phyloP scores from a whole-genome alignment of 2,113 vertebrate species.

The Meles meles region DNA sequence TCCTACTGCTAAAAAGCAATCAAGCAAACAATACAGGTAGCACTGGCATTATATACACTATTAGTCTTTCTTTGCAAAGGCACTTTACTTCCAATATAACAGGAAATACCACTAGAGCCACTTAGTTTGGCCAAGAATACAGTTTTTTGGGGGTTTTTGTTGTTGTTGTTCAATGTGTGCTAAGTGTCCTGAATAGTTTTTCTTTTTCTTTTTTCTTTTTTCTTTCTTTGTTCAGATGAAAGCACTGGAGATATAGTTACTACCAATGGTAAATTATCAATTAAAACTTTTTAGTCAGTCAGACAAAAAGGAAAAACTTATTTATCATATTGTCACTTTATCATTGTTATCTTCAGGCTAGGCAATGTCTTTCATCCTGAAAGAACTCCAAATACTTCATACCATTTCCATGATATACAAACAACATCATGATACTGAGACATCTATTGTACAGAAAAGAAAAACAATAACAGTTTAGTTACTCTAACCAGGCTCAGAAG shows the following conservation, averaged over 20 bases:
- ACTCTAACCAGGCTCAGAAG: neutral
- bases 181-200: neutral
- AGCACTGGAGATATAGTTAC: neutral
- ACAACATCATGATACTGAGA: neutral
- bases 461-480: neutral
- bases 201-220: too few relatives aligned
- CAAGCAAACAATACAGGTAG: neutral
- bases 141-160: too few relatives aligned
- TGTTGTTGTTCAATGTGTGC: too few relatives aligned
- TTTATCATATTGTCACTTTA: neutral
- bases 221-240: slow-evolving; percentile 11
- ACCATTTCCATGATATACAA: neutral
- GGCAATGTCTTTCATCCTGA: neutral
- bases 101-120: neutral
- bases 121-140: neutral
- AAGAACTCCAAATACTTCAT: neutral
- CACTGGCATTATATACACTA: neutral
- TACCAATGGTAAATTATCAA: neutral
- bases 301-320: neutral
- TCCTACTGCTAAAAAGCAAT: slow-evolving; percentile 13
- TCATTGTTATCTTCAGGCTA: neutral
- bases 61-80: slow-evolving; percentile 33
- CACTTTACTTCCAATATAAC: neutral
- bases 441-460: neutral
- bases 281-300: neutral